Evolutionary conservation across 2,797 vertebrate species (phyloP).

Genomic region (Hapalemur alaotrensis): DNA sequence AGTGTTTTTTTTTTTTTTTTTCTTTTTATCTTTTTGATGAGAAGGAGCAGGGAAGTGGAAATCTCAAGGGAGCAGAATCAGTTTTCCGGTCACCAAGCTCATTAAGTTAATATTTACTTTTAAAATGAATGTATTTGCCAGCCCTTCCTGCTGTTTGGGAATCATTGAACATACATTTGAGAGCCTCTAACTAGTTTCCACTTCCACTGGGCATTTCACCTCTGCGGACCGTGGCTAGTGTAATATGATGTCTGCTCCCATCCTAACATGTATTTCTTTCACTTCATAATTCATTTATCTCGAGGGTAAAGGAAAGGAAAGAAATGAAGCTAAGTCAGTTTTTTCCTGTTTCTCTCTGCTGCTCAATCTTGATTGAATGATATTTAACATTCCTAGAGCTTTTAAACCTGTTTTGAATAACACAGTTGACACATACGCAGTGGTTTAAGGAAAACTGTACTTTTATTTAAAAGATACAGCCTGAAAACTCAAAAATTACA

Average conservation of each 20-base stretch:
- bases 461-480: not conserved
- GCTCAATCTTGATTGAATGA: not conserved
- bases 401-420: conserved; percentile 25
- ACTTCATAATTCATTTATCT: not conserved
- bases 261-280: not conserved
- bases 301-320: not conserved
- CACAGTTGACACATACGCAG: not conserved
- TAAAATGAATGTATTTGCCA: conserved; percentile 63
- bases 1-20: not conserved
- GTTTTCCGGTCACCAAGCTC: conserved; percentile 59
- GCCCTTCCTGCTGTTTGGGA: conserved; percentile 62
- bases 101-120: conserved; percentile 78
- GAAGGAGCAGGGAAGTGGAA: conserved; percentile 41
- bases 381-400: not conserved
- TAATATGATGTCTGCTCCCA: not conserved
- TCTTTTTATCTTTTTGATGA: conserved; percentile 15
- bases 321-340: not conserved
- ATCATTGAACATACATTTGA: conserved; percentile 3
- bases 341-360: not conserved
- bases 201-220: not conserved
- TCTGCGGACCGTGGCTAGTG: not conserved
- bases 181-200: not conserved
- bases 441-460: conserved; percentile 19
- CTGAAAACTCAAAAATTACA: not conserved
- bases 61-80: conserved; percentile 50